Evolutionary conservation across 2,797 vertebrate genomes (phyloP), one percentile per base, ranked within the genome.

Genomic region (Sebastes itinus): DNA sequence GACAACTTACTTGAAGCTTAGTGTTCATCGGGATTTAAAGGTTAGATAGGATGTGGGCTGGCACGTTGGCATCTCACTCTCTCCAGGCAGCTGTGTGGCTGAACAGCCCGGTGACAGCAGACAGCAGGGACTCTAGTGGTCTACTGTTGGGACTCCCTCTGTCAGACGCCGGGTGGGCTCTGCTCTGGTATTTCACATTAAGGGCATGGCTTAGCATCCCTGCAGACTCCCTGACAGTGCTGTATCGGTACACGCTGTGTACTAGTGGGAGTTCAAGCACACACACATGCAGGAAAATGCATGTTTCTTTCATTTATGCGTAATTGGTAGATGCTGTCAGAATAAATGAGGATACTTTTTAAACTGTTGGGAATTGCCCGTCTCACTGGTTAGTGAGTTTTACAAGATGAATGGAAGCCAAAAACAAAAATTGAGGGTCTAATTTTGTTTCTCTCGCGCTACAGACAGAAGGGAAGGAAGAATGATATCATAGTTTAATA

Each of bases 121-220:
- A 56, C 91, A 38, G 82, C 88, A 77, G 92, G 91, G 82, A 59
- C 54, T 83, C 90, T 56, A n/a, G 61, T 54, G 72, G 42, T 81
- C 65, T 13, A 32, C 79, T 78, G 86, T 58, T 49, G 73, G 82
- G 88, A 85, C 84, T 78, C 89, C 90, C 86, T 86, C 82, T 85
- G 84, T 79, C 58, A 58, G 70, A 46, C 91, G 3, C 84, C 72
- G 85, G 82, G 92, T 89, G 90, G 90, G 83, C 82, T 90, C 78
- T 81, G 68, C 73, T 83, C 84, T 94, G 94, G 81, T 94, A 94
- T 95, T 95, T 95, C 73, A 90, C 82, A 86, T 86, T 88, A 92
- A 93, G 91, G 89, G 88, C 89, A 92, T 42, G 76, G 77, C 82
- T 86, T 42, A 59, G 78, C 78, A 72, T 76, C 79, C 84, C 86